A percentile compares a stretch with the other conserved stretches of the same genome.
Conservation (phyloP, 1,140 invertebrate species). For the Harpegnathos saltator region DNA sequence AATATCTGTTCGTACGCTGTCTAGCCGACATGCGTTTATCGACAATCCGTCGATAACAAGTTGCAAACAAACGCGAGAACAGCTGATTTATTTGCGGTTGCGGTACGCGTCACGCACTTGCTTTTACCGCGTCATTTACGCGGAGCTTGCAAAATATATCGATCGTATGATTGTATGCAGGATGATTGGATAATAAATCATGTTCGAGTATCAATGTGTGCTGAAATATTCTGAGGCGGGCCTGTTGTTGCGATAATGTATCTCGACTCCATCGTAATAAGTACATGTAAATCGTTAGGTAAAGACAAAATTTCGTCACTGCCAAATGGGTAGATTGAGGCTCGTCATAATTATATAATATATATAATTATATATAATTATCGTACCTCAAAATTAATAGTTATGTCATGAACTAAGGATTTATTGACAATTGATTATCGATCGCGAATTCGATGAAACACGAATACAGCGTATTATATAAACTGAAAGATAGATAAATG, state of each 20-base stretch:
- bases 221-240: neutral
- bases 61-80: conserved; percentile 9
- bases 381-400: too few relatives aligned
- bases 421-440: neutral
- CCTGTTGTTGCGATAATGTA: too few relatives aligned
- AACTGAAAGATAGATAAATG: too few relatives aligned
- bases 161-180: neutral
- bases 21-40: neutral
- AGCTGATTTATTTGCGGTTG: neutral
- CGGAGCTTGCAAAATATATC: neutral
- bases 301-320: too few relatives aligned
- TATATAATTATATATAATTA: too few relatives aligned
- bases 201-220: neutral
- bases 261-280: too few relatives aligned
- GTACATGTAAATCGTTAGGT: too few relatives aligned
- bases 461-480: too few relatives aligned
- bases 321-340: too few relatives aligned
- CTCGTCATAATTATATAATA: too few relatives aligned
- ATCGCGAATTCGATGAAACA: neutral
- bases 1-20: too few relatives aligned
- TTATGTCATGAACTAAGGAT: neutral
- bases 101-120: neutral
- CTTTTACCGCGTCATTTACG: neutral
- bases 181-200: neutral
- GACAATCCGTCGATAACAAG: conserved; percentile 22